Base-by-base conservation (phyloP, 2,888 invertebrate genomes). In the Pemphredon lugubris region DNA sequence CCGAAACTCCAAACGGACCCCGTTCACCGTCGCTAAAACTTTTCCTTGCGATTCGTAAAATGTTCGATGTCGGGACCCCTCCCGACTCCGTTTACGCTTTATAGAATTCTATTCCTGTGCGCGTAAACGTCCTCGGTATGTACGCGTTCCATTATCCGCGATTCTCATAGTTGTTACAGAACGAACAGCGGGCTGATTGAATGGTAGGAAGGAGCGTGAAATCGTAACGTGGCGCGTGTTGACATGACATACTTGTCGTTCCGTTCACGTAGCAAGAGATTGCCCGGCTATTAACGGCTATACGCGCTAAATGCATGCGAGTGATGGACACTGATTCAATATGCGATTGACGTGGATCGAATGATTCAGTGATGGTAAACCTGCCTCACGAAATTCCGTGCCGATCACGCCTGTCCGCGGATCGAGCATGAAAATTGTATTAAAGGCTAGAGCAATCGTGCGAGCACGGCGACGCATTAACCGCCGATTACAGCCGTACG, bases 271-370 rank as follows among this genome's bases (percentile, higher is more conserved):
- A 66, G 61, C 67, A 57, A 67, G 79, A 79, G 75, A 75, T 79
- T 66, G 73, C 18, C 51, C 65, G 59, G 61, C 73, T 82, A 82
- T 82, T 81, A 81, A 82, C 77, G 47, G 71, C 69, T 68, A 34
- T 40, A 51, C 69, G 66, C 55, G 58, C 60, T 72, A 75, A 79
- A 82, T 73, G 69, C 61, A 53, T 50, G 63, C 42, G 48, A 70
- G 63, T 81, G 76, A 81, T 78, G 76, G 81, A 74, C 78, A 78
- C 74, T 81, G 76, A 81, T 81, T 81, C 78, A 76, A 81, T 81
- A 68, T 65, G 63, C 77, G 73, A 81, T 79, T 82, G 81, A 77
- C 81, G 80, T 70, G 71, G 66, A 71, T 77, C 73, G 71, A 81
- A 79, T 77, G 81, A 81, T 80, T 81, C 76, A 72, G 76, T 81